Evolutionary conservation across 1,140 invertebrate species (phyloP).

Genomic region (Magallana angulata): DNA sequence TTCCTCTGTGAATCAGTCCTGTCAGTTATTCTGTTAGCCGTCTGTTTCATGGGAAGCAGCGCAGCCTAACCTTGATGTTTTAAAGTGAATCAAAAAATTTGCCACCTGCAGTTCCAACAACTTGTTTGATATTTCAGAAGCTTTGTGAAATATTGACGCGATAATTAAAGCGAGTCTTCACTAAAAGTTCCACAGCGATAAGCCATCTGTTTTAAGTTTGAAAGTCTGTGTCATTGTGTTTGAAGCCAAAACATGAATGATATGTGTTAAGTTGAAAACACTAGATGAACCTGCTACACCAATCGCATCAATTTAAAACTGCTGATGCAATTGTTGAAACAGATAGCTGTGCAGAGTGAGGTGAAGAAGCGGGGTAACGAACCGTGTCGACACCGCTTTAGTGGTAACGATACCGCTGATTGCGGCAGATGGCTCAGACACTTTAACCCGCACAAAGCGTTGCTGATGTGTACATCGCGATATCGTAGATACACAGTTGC

Average conservation of each 20-base stretch:
- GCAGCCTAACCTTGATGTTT: constrained; percentile 5
- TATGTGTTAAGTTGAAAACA: constrained; percentile 36
- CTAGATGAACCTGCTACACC: constrained; percentile 11
- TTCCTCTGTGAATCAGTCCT: not conserved
- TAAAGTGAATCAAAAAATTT: constrained; percentile 13
- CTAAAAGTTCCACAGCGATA: not conserved
- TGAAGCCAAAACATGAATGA: constrained; percentile 37
- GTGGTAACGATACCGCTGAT: constrained; percentile 9
- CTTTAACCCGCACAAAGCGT: not conserved
- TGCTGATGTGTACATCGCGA: not conserved
- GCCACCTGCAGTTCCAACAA: constrained; percentile 22
- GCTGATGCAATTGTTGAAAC: not conserved
- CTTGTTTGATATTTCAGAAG: constrained; percentile 34
- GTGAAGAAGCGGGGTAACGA: constrained; percentile 5
- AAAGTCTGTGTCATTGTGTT: constrained; percentile 29
- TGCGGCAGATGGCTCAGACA: not conserved
- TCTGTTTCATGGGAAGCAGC: constrained; percentile 4
- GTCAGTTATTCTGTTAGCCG: not conserved
- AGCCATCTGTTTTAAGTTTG: constrained; percentile 30
- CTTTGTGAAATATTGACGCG: constrained; percentile 25
- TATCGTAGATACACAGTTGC: not conserved
- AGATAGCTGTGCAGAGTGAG: not conserved
- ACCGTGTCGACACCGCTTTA: constrained; percentile 31
- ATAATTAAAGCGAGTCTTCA: constrained; percentile 1
- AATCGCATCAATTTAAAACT: constrained; percentile 31